Evolutionary conservation across 2,113 vertebrate genomes (phyloP).

Genomic region (Ranitomeya variabilis): DNA sequence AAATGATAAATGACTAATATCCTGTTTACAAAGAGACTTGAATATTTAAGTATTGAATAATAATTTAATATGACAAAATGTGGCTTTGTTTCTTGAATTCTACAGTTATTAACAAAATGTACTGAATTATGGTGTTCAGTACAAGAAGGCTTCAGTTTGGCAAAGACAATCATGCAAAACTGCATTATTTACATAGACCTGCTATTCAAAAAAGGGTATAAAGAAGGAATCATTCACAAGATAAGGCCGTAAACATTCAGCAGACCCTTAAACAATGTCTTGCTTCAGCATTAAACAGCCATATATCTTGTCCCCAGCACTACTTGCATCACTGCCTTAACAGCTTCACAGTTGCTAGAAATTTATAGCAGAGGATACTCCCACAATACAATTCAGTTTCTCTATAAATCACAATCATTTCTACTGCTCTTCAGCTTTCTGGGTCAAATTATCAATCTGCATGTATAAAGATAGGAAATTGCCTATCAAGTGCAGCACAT

Average conservation of each 20-base stretch:
- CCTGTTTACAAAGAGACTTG: background rate
- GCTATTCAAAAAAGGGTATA: background rate
- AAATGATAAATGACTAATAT: background rate
- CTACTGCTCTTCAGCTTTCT: background rate
- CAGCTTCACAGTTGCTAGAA: background rate
- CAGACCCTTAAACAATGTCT: background rate
- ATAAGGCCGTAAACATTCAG: background rate
- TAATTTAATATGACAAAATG: background rate
- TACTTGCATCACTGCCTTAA: background rate
- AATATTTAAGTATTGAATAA: background rate
- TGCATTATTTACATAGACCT: background rate
- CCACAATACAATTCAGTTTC: background rate
- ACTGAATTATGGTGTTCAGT: background rate
- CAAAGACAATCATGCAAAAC: background rate
- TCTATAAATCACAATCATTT: background rate
- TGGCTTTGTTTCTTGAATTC: background rate
- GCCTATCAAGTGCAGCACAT: background rate
- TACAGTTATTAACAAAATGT: background rate
- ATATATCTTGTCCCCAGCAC: background rate
- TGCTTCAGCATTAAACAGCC: background rate
- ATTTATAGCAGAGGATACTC: background rate
- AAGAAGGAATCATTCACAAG: background rate
- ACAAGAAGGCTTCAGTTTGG: background rate
- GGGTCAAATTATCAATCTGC: background rate
- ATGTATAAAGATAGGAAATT: background rate